Base-by-base conservation (phyloP, 2,888 invertebrate genomes). In the Drosophila gaucha region DNA sequence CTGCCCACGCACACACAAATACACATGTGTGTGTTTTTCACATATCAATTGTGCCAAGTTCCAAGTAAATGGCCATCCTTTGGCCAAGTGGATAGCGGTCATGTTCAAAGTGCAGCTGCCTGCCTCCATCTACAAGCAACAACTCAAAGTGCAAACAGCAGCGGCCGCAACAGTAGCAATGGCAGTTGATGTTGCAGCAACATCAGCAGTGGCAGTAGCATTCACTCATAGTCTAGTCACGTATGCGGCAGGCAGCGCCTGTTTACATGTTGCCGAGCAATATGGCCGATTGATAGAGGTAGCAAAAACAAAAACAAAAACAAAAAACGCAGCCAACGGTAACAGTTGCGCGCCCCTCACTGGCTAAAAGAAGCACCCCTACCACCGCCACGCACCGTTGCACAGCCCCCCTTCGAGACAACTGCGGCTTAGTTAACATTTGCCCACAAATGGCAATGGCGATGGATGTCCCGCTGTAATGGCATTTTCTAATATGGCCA, bases 361-460 rank as follows among this genome's bases (percentile, higher is more conserved):
- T 38, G n/a, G 51, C 50, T 16, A 38, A 35, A 43, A 58, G 67
- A 73, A 55, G 51, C 66, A 74, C 52, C 76, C 73, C 76, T 57
- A 30, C 12, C 35, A 18, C 3, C 28, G 58, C 36, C 67, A 78
- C 67, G 79, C 78, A 68, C 66, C 68, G 79, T 44, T 78, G 78
- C 71, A 67, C 75, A 64, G 51, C 38, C 58, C 57, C 60, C 71
- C 60, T 60, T 51, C 22, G 30, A 51, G 49, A 38, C 64, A 58
- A 70, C 58, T 58, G 60, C 47, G 66, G 66, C 66, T 57, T 66
- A 67, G 82, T 69, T 80, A 70, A 62, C 86, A 87, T 77, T 73
- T 74, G 74, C 73, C 88, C 85, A 57, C 83, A 85, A 86, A 88
- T 85, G 87, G 78, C 78, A 57, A 72, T 62, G 62, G 67, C 86